These are phyloP conservation scores for Chloromyia formosa DNA, from an alignment of 2,888 invertebrate species.

Conservation along the genomic window DNA sequence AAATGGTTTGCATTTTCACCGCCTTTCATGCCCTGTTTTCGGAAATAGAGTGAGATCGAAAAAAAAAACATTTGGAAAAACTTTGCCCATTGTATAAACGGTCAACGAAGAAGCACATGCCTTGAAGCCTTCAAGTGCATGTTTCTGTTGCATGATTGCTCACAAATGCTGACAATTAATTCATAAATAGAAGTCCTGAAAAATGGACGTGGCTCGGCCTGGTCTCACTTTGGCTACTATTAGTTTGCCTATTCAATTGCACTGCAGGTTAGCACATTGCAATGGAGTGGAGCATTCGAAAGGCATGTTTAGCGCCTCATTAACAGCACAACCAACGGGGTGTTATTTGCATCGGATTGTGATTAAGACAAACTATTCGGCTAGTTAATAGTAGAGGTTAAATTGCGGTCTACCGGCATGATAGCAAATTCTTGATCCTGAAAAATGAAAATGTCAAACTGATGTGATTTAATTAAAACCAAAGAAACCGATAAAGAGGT, in stretches of 20 bases:
- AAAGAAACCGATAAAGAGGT: no score
- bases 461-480: no score
- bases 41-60: slow-evolving; percentile 5
- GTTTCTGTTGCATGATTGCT: slow-evolving; percentile 39
- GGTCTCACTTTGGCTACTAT: background rate
- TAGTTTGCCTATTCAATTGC: slow-evolving; percentile 1
- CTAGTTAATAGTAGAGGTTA: background rate
- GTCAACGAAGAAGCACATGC: slow-evolving; percentile 35
- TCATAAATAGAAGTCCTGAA: slow-evolving; percentile 35
- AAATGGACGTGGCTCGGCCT: slow-evolving; percentile 15
- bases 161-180: slow-evolving; percentile 42
- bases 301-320: slow-evolving; percentile 32
- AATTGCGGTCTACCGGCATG: no score
- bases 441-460: no score
- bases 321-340: background rate
- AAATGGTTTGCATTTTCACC: slow-evolving; percentile 45
- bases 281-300: background rate
- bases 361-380: background rate
- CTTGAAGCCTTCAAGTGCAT: slow-evolving; percentile 12
- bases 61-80: background rate
- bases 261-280: background rate
- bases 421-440: no score
- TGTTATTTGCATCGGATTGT: slow-evolving; percentile 24
- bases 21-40: slow-evolving; percentile 24
- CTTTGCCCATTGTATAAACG: background rate